Conservation (phyloP, 1,140 invertebrate genomes). For the Theocolax elegans region DNA sequence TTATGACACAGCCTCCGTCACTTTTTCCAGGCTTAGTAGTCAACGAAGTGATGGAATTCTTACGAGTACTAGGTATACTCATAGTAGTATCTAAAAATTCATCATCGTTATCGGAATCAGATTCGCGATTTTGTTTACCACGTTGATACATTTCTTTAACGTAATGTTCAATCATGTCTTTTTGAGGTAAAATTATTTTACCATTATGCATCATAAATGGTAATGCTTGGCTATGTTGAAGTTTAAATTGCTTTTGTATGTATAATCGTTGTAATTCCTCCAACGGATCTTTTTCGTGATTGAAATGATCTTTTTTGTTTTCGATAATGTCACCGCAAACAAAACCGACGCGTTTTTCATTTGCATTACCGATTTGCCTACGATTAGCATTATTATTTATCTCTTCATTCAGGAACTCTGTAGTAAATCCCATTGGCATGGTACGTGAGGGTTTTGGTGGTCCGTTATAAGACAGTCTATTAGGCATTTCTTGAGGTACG, state of each 20-base stretch:
- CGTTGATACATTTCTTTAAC: slow-evolving; percentile 46
- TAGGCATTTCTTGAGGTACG: slow-evolving; percentile 1
- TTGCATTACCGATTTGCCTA: background rate
- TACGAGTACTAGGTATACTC: slow-evolving; percentile 53
- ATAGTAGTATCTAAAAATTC: slow-evolving; percentile 65
- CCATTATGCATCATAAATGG: slow-evolving; percentile 47
- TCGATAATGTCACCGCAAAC: slow-evolving; percentile 41
- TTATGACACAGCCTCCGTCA: slow-evolving; percentile 55
- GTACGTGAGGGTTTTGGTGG: slow-evolving; percentile 16
- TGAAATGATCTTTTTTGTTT: slow-evolving; percentile 43
- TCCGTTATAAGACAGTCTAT: slow-evolving; percentile 43
- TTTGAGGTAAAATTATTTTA: slow-evolving; percentile 47
- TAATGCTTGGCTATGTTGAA: slow-evolving; percentile 33
- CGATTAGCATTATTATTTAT: slow-evolving; percentile 15
- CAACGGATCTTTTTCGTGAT: slow-evolving; percentile 50
- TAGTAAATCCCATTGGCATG: slow-evolving; percentile 53
- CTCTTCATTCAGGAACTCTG: slow-evolving; percentile 27
- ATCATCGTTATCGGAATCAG: slow-evolving; percentile 63
- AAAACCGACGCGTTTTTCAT: slow-evolving; percentile 48
- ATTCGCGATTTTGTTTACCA: slow-evolving; percentile 45
- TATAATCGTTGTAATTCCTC: slow-evolving; percentile 55
- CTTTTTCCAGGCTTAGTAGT: slow-evolving; percentile 53
- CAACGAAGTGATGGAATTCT: slow-evolving; percentile 58
- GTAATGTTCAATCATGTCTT: slow-evolving; percentile 58
- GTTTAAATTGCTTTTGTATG: slow-evolving; percentile 41